Evolutionary conservation across 92 coral and sea anemone genomes (phyloP).

Genomic region (Micromussa lordhowensis): DNA sequence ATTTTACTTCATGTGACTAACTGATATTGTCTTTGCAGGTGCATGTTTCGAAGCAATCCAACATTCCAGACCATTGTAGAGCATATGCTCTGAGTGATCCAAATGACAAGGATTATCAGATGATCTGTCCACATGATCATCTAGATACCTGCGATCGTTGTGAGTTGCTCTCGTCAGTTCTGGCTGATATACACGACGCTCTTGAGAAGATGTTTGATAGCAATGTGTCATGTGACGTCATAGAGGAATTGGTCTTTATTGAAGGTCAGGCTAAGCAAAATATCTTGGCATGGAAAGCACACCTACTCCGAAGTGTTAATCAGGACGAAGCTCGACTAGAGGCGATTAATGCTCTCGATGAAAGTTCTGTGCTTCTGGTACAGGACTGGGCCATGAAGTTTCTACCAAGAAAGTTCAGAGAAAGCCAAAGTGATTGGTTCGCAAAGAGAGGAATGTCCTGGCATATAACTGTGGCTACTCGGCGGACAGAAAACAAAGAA

Average conservation of each 20-base stretch:
- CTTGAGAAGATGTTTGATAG: constrained; percentile 37
- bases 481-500: constrained; percentile 48
- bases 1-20: too few species aligned
- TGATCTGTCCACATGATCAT: constrained; percentile 60
- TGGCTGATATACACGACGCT: constrained; percentile 54
- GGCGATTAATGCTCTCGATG: constrained; percentile 42
- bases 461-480: constrained; percentile 70
- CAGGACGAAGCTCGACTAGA: constrained; percentile 68
- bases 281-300: constrained; percentile 69
- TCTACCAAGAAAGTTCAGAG: constrained; percentile 32
- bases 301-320: constrained; percentile 54
- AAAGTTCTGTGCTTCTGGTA: constrained; percentile 28
- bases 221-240: neutral
- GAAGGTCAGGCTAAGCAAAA: constrained; percentile 45
- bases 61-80: constrained; percentile 73
- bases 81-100: constrained; percentile 65
- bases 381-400: constrained; percentile 65
- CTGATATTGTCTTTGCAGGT: constrained; percentile 51
- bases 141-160: constrained; percentile 54
- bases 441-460: constrained; percentile 64
- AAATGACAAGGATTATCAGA: constrained; percentile 54
- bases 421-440: constrained; percentile 76
- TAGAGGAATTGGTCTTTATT: constrained; percentile 45
- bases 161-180: constrained; percentile 30
- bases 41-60: constrained; percentile 63